Evolutionary conservation across 2,888 invertebrate species (phyloP).

Genomic region (Scaptomyza reducta): DNA sequence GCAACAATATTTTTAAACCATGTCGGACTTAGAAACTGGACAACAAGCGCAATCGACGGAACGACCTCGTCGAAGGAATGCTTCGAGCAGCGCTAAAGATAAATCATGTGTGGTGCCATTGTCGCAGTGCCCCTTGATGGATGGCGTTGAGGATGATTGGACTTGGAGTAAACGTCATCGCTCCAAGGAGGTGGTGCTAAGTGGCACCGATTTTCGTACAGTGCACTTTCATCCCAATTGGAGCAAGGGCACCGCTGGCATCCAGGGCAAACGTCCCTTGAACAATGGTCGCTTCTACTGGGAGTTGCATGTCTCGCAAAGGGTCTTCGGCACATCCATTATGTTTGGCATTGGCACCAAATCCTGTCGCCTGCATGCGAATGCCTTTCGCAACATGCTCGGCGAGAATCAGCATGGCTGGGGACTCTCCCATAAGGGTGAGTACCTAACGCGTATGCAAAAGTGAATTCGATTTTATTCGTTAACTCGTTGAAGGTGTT

Average conservation of each 20-base stretch:
- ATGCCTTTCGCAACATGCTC: slow-evolving; percentile 88
- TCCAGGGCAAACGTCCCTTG: slow-evolving; percentile 88
- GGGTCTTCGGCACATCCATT: slow-evolving; percentile 90
- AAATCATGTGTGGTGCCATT: background rate
- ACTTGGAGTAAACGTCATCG: slow-evolving; percentile 87
- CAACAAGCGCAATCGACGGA: slow-evolving; percentile 26
- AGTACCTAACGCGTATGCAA: background rate
- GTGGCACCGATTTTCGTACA: slow-evolving; percentile 85
- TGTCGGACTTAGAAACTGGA: slow-evolving; percentile 65
- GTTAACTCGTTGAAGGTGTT: slow-evolving; percentile 73
- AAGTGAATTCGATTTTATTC: no score
- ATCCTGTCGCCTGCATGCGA: slow-evolving; percentile 87
- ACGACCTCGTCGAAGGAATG: slow-evolving; percentile 28
- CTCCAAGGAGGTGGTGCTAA: slow-evolving; percentile 86
- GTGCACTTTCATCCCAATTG: slow-evolving; percentile 91
- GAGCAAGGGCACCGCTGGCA: slow-evolving; percentile 90
- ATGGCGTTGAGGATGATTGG: slow-evolving; percentile 88
- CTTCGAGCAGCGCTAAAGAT: background rate
- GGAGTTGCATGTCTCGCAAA: slow-evolving; percentile 87
- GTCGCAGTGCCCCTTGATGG: slow-evolving; percentile 66
- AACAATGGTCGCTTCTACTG: slow-evolving; percentile 88
- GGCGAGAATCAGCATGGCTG: slow-evolving; percentile 90
- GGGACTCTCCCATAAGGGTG: slow-evolving; percentile 89
- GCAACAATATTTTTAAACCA: slow-evolving; percentile 10
- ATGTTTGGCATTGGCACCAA: slow-evolving; percentile 89